These are phyloP conservation scores for Pteria penguin DNA, from an alignment of 2,888 invertebrate genomes.

Conservation along the genomic window DNA sequence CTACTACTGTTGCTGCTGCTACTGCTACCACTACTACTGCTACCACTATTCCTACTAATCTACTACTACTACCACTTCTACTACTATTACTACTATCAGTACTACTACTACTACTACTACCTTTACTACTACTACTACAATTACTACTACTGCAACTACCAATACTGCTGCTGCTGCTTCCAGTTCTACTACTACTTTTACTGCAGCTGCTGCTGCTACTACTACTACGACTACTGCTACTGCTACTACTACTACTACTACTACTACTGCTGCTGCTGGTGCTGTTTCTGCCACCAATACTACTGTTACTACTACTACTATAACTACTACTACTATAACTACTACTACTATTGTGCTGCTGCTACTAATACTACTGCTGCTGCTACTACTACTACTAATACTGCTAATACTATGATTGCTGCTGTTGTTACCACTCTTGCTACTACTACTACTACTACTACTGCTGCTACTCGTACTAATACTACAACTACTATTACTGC, in stretches of 20 bases:
- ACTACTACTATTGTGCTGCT: constrained; percentile 20
- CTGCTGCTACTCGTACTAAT: constrained; percentile 6
- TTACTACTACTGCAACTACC: constrained; percentile 6
- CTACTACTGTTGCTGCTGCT: constrained; percentile 19
- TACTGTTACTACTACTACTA: constrained; percentile 25
- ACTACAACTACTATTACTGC: constrained; percentile 19
- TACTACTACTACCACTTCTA: constrained; percentile 17
- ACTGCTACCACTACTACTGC: background rate
- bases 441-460: constrained; percentile 14
- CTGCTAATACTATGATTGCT: constrained; percentile 20
- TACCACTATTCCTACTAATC: background rate
- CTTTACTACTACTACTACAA: constrained; percentile 7
- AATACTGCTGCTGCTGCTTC: constrained; percentile 9
- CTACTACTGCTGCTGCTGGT: constrained; percentile 17
- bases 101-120: constrained; percentile 16
- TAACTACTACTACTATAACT: constrained; percentile 11
- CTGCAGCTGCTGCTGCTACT: constrained; percentile 1
- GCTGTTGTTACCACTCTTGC: constrained; percentile 9
- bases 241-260: constrained; percentile 3
- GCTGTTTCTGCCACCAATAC: constrained; percentile 9
- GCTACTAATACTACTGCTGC: constrained; percentile 18
- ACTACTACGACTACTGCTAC: constrained; percentile 1
- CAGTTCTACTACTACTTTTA: constrained; percentile 16
- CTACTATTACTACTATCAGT: background rate
- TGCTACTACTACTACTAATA: constrained; percentile 15